Evolutionary conservation across 1,140 invertebrate genomes (phyloP).

Genomic region (Drosophila parvula): DNA sequence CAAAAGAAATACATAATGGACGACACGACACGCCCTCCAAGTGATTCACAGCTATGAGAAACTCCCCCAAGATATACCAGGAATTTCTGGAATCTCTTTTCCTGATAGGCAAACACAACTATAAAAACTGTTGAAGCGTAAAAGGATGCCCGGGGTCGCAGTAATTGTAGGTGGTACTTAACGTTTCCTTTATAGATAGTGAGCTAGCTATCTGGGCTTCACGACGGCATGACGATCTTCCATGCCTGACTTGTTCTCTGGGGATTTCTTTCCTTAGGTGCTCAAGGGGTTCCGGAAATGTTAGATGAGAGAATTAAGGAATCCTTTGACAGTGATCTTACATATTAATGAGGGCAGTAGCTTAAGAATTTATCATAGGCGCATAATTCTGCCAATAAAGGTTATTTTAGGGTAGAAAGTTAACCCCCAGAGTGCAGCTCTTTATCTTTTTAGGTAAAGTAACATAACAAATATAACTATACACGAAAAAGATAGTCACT

Average conservation of each 20-base stretch:
- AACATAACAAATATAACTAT: background rate
- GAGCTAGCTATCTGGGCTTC: slow-evolving; percentile 29
- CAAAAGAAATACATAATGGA: slow-evolving; percentile 7
- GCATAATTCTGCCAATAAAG: background rate
- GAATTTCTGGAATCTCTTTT: slow-evolving; percentile 26
- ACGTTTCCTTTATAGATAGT: slow-evolving; percentile 60
- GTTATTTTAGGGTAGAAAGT: background rate
- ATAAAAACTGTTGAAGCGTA: slow-evolving; percentile 77
- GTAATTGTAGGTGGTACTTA: slow-evolving; percentile 50
- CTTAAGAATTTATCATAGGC: background rate
- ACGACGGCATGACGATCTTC: background rate
- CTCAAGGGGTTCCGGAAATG: slow-evolving; percentile 3
- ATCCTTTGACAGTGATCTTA: too few species aligned
- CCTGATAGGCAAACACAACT: slow-evolving; percentile 52
- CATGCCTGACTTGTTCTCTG: background rate
- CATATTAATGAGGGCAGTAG: too few species aligned
- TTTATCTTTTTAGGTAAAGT: slow-evolving; percentile 8
- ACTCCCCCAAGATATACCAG: slow-evolving; percentile 14
- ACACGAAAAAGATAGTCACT: slow-evolving; percentile 6
- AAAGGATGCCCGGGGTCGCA: slow-evolving; percentile 55
- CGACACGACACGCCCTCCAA: slow-evolving; percentile 58
- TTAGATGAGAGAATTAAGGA: too few species aligned
- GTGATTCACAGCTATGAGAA: slow-evolving; percentile 31
- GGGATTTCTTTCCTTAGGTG: background rate
- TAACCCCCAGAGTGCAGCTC: background rate